Percentiles rank a stretch among this genome's conserved stretches.
phyloP scores from a whole-genome alignment of 2,888 invertebrate genomes.

The Clepsis dumicolana region DNA sequence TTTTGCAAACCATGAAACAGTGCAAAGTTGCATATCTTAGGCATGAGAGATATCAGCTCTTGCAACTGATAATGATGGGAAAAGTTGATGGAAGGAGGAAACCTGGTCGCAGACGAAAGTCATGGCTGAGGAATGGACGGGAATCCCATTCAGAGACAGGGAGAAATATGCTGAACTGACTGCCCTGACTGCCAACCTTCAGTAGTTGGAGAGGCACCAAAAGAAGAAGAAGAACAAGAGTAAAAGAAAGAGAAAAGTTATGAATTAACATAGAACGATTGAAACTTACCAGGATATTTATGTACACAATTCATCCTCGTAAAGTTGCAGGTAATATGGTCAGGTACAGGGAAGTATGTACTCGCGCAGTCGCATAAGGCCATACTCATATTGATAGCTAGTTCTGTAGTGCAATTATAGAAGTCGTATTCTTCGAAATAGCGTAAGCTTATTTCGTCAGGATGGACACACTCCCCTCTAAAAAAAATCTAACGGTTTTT shows the following conservation, averaged over 20 bases:
- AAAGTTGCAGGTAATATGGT: slow-evolving; percentile 28
- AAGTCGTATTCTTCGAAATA: slow-evolving; percentile 25
- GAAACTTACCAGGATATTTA: slow-evolving; percentile 18
- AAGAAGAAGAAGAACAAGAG: too few relatives aligned
- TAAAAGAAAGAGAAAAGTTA: neutral
- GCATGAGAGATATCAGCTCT: too few relatives aligned
- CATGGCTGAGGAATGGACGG: too few relatives aligned
- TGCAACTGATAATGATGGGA: too few relatives aligned
- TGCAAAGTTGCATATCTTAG: too few relatives aligned
- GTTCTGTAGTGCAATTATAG: slow-evolving; percentile 18
- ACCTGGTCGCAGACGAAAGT: too few relatives aligned
- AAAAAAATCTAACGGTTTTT: neutral
- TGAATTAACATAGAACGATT: neutral
- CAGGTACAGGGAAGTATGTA: slow-evolving; percentile 21
- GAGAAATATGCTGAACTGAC: too few relatives aligned
- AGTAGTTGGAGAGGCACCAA: too few relatives aligned
- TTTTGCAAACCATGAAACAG: too few relatives aligned
- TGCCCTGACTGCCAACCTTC: too few relatives aligned
- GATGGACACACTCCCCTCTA: slow-evolving; percentile 26
- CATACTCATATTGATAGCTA: slow-evolving; percentile 24
- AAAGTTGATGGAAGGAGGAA: too few relatives aligned
- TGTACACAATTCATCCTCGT: slow-evolving; percentile 22
- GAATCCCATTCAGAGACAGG: too few relatives aligned
- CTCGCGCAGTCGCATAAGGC: slow-evolving; percentile 21
- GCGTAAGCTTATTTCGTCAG: slow-evolving; percentile 17